Percentiles rank a stretch among this genome's conserved stretches.
Evolutionary conservation across 2,113 vertebrate species (phyloP).

Genomic region (Carlito syrichta): DNA sequence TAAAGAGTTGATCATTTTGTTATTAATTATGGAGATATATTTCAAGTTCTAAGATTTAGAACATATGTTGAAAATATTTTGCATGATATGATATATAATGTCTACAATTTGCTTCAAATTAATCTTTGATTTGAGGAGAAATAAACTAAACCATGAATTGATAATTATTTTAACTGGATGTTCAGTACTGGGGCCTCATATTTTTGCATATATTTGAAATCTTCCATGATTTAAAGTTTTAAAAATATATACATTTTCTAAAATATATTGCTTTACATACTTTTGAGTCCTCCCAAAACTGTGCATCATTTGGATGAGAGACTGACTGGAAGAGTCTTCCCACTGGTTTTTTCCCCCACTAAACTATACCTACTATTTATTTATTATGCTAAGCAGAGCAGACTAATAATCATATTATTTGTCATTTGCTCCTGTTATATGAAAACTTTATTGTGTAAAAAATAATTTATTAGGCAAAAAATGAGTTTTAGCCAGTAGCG

Average conservation of each 20-base stretch:
- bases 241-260: not conserved
- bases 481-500: no score
- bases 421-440: not conserved
- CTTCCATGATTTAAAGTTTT: not conserved
- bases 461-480: not conserved
- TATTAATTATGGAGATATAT: not conserved
- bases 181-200: not conserved
- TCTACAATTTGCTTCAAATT: constrained; percentile 9
- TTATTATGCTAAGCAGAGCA: not conserved
- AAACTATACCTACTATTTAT: not conserved
- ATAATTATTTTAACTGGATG: not conserved
- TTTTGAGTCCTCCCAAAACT: not conserved
- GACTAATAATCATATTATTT: not conserved
- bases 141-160: not conserved
- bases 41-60: not conserved
- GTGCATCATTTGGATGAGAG: not conserved
- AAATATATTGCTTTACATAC: not conserved
- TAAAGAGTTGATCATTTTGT: no score
- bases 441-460: not conserved
- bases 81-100: not conserved
- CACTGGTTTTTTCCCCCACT: not conserved
- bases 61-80: not conserved
- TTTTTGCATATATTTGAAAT: constrained; percentile 8
- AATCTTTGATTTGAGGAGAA: not conserved
- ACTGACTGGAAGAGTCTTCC: not conserved